phyloP scores from a whole-genome alignment of 64 coral and sea anemone species.

The Cladopsammia gracilis region DNA sequence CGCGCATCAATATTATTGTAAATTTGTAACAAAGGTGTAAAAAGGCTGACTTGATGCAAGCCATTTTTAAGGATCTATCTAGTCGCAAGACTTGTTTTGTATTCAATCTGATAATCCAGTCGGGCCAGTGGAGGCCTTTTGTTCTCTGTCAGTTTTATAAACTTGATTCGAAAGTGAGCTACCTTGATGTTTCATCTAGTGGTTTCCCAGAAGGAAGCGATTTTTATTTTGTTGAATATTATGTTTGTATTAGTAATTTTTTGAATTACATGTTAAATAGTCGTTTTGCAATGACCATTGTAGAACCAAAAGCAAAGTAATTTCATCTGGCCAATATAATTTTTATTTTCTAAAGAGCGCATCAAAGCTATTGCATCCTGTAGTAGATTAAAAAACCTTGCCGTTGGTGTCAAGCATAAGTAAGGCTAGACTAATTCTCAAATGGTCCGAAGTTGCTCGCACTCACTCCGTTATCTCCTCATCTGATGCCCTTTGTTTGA shows the following conservation, averaged over 20 bases:
- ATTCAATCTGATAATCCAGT: slow-evolving; percentile 12
- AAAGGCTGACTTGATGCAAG: slow-evolving; percentile 39
- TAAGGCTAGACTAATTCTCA: too few species aligned
- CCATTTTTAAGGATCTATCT: slow-evolving; percentile 44
- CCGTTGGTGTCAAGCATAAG: too few species aligned
- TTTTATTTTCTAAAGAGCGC: background rate
- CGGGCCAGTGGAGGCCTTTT: background rate
- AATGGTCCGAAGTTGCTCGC: too few species aligned
- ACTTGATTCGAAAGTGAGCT: background rate
- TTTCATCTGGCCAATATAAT: background rate
- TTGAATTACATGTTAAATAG: background rate
- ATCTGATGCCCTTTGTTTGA: too few species aligned
- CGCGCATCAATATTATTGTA: slow-evolving; percentile 29
- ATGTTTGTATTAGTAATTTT: background rate
- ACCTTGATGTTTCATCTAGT: background rate
- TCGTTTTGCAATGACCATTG: background rate
- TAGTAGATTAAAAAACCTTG: too few species aligned
- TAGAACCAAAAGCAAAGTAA: background rate
- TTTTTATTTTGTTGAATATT: background rate
- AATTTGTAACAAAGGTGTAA: slow-evolving; percentile 78
- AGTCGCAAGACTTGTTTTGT: slow-evolving; percentile 29
- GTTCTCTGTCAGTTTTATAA: slow-evolving; percentile 43
- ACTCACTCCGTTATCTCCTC: too few species aligned
- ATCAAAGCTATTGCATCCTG: background rate
- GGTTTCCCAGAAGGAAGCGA: background rate